Evolutionary conservation across 2,113 vertebrate species (phyloP).

Genomic region (Prunella fulvescens): DNA sequence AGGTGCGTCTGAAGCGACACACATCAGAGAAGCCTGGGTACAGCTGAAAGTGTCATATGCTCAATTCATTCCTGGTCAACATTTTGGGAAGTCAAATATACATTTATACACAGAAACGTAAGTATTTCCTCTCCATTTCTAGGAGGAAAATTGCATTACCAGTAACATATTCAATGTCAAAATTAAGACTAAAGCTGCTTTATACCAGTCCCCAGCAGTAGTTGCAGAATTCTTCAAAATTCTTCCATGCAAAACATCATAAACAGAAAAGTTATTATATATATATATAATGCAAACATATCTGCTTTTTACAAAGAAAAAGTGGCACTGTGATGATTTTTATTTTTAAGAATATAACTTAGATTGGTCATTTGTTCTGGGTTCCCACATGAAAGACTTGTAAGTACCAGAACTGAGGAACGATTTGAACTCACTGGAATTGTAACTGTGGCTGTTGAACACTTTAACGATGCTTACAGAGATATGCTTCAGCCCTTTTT

Average conservation of each 20-base stretch:
- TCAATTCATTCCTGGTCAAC: constrained; percentile 80
- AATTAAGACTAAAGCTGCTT: constrained; percentile 71
- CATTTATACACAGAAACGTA: constrained; percentile 79
- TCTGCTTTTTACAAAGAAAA: constrained; percentile 75
- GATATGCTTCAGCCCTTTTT: constrained; percentile 75
- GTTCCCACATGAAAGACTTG: constrained; percentile 38
- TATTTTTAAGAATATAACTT: constrained; percentile 36
- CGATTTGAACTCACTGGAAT: constrained; percentile 71
- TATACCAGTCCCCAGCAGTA: constrained; percentile 72
- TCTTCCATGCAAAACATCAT: constrained; percentile 86
- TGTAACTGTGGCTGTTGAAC: constrained; percentile 69
- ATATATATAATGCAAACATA: constrained; percentile 75
- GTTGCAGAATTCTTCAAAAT: constrained; percentile 74
- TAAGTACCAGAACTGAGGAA: constrained; percentile 70
- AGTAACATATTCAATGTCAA: constrained; percentile 74
- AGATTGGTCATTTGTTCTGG: constrained; percentile 47
- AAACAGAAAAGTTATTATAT: constrained; percentile 73
- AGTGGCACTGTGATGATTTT: constrained; percentile 48
- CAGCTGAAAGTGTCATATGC: constrained; percentile 81
- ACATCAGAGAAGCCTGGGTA: constrained; percentile 70
- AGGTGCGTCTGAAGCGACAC: constrained; percentile 67
- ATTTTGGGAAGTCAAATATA: constrained; percentile 80
- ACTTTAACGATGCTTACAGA: constrained; percentile 69
- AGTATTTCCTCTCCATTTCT: constrained; percentile 65
- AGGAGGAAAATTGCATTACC: constrained; percentile 78